Base-by-base conservation (phyloP, 2,113 vertebrate species). In the Miniopterus natalensis region DNA sequence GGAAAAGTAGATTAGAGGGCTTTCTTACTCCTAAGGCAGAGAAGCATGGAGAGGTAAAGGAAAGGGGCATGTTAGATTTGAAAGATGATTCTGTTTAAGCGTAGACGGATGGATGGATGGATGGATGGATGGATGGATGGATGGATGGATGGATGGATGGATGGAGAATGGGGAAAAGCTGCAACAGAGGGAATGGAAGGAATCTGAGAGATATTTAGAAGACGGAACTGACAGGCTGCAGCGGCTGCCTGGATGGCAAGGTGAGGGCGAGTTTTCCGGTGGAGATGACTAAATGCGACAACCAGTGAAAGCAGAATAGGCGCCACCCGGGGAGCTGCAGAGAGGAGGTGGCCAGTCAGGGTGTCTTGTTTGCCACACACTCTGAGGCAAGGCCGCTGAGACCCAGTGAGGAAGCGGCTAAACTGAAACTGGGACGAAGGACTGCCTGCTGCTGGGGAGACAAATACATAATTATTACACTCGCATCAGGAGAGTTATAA, bases 11-110 rank as follows among this genome's bases (percentile, higher is more conserved):
- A 47, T 36, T 8, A 31, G 21, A 61, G 49, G 65, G 31, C 42
- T 42, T 65, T 80, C 86, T 45, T 66, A 47, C 4, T 29, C 57
- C 13, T 23, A 57, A 5, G 40, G 59, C 2, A 80, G 8, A 77
- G 70, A 95, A 61, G 3, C 20, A 21, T 27, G 29, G 53, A 80
- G 15, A 90, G 27, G 74, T 55, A 21, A 45, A 77, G 53, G 53
- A 25, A 78, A 42, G 42, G 27, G 55, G 49, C 40, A 5, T 42
- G 79, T 87, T 53, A 86, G 29, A 73, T 68, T 4, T 57, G 63
- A 95, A 86, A 80, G 95, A 77, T 55, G 73, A 68, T 77, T 93
- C 81, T 68, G 17, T 90, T 65, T 71, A 80, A 92, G 31, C 47
- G n/a, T 42, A 84, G 36, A 36, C 61, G 59, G 36, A 36, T 36